phyloP scores from a whole-genome alignment of 1,140 invertebrate species.

The Drosophila sp. region DNA sequence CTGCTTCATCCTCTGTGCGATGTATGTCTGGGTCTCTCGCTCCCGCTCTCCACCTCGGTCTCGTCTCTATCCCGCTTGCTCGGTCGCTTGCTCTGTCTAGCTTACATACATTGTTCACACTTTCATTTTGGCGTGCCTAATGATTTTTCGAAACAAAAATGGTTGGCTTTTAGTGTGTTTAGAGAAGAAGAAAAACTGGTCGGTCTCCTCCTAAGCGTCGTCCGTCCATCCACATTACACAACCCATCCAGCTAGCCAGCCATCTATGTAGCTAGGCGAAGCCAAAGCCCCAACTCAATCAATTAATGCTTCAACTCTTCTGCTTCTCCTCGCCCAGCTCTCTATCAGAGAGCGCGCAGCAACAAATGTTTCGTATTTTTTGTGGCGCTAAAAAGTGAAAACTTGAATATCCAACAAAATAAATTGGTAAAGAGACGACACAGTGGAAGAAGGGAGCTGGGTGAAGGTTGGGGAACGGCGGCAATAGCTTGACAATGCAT shows the following conservation, averaged over 20 bases:
- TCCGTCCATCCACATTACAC: constrained; percentile 17
- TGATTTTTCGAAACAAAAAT: constrained; percentile 23
- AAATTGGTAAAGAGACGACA: background rate
- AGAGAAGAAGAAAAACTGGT: constrained; percentile 24
- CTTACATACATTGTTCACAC: constrained; percentile 17
- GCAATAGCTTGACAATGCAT: constrained; percentile 18
- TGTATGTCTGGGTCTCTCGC: constrained; percentile 6
- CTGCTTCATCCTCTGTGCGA: constrained; percentile 4
- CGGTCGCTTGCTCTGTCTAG: background rate
- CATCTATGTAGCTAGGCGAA: constrained; percentile 1
- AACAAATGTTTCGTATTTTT: constrained; percentile 15
- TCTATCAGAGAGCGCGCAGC: background rate
- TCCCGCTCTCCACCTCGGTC: background rate
- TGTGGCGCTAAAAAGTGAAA: constrained; percentile 23
- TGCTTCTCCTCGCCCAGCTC: constrained; percentile 2
- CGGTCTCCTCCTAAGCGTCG: constrained; percentile 17
- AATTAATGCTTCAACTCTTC: constrained; percentile 20
- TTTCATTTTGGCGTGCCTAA: constrained; percentile 21
- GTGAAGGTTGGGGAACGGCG: background rate
- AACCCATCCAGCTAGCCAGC: background rate
- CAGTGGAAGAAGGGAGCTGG: background rate
- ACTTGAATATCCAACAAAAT: constrained; percentile 21
- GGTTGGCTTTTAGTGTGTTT: constrained; percentile 15
- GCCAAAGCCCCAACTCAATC: constrained; percentile 13
- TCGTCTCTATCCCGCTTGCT: background rate